phyloP scores from a whole-genome alignment of 2,797 vertebrate species.

The Cuniculus paca region DNA sequence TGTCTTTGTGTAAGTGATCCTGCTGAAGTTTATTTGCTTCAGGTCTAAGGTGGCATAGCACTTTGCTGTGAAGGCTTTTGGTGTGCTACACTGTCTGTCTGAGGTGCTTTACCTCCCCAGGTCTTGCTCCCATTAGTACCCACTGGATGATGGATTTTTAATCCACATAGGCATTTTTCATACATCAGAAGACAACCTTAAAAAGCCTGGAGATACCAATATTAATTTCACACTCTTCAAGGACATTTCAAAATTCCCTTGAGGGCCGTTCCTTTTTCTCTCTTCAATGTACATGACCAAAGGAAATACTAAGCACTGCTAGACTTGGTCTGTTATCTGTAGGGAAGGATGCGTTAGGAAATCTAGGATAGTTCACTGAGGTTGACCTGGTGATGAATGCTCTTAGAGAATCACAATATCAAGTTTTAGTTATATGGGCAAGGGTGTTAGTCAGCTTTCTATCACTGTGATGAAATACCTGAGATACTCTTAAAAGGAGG shows the following conservation, averaged over 20 bases:
- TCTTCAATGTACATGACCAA: constrained; percentile 41
- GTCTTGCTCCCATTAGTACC: constrained; percentile 85
- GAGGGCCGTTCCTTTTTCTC: constrained; percentile 68
- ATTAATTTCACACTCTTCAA: constrained; percentile 81
- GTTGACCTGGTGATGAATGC: background rate
- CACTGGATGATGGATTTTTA: constrained; percentile 85
- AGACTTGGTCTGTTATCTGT: background rate
- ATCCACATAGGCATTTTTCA: constrained; percentile 85
- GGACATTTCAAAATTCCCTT: constrained; percentile 80
- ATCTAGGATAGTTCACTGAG: background rate
- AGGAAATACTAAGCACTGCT: constrained; percentile 60
- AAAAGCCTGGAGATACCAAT: constrained; percentile 82
- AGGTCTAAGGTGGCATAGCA: constrained; percentile 74
- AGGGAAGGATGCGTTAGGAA: background rate
- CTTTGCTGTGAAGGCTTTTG: constrained; percentile 65
- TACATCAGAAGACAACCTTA: constrained; percentile 83
- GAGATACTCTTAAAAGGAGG: background rate
- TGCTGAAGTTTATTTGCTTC: constrained; percentile 80
- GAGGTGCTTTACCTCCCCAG: constrained; percentile 72
- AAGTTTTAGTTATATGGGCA: background rate
- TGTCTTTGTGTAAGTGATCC: constrained; percentile 70
- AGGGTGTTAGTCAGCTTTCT: background rate
- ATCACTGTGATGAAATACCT: background rate
- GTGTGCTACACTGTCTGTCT: constrained; percentile 31
- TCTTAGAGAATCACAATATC: background rate